Base-by-base conservation (phyloP, 2,113 vertebrate genomes). In the Camelus dromedarius region DNA sequence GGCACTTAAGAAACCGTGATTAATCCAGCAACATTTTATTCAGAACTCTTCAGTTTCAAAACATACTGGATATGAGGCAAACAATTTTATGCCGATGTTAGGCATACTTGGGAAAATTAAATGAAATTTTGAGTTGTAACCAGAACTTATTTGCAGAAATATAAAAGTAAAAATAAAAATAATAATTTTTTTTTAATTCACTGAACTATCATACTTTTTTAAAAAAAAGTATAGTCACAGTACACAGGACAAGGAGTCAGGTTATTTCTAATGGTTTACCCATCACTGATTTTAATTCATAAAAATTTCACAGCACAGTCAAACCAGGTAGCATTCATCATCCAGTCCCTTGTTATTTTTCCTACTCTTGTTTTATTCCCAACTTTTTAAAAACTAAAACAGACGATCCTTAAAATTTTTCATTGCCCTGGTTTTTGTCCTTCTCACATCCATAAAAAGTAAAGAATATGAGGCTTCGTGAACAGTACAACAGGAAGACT, bases 371-470 rank as follows among this genome's bases (percentile, higher is more conserved):
- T 89, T 94, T 94, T 81, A 73, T 50, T 83, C 28, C 5, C n/a
- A 94, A 38, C 8, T 76, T 94, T 14, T 64, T 91, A 54, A 79
- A 97, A 82, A 76, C 30, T 69, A 8, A 85, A 94, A 70, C n/a
- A 94, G n/a, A 26, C 20, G 56, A 52, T 58, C 35, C 6, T 84
- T 62, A 82, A n/a, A 48, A 72, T 6, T 28, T 72, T 70, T 56
- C 8, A 46, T 38, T 35, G 4, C 8, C 18, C 26, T 80, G 1
- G 9, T 75, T 75, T 88, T 50, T 58, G 73, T 88, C n/a, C 35
- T 96, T 92, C 22, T 85, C 26, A 70, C 18, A 62, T 8, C 2
- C 3, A 46, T 86, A 30, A 92, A 89, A 62, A 19, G 4, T 28
- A 42, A 64, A 75, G 2, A 90, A 66, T 14, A 0, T 79, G 13